These are phyloP conservation scores for Calcarius lapponicus DNA, from an alignment of 2,797 vertebrate species.

Conservation along the genomic window DNA sequence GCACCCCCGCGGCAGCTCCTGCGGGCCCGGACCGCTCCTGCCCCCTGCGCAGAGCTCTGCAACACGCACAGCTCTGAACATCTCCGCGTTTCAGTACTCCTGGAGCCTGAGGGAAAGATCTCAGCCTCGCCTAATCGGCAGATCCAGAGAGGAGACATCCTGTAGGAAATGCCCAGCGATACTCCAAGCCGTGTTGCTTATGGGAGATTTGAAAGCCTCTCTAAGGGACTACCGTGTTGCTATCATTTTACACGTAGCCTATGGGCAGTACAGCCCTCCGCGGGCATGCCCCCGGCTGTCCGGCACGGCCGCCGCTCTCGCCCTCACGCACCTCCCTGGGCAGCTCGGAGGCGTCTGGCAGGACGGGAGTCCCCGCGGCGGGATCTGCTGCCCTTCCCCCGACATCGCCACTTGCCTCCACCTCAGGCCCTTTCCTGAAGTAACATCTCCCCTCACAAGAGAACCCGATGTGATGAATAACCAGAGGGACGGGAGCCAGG, in stretches of 20 bases:
- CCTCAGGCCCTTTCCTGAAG: neutral
- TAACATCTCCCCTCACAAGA: neutral
- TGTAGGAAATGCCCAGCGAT: neutral
- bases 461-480: neutral
- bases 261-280: rapidly evolving
- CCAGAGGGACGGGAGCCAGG: neutral
- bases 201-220: neutral
- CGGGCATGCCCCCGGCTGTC: neutral
- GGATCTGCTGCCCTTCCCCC: neutral
- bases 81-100: rapidly evolving
- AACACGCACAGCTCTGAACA: rapidly evolving
- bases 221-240: neutral
- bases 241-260: neutral
- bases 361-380: neutral
- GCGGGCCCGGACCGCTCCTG: neutral
- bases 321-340: rapidly evolving
- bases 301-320: neutral
- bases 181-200: neutral
- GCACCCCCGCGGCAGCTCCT: neutral
- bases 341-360: neutral
- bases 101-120: neutral
- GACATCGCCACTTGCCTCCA: neutral
- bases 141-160: neutral
- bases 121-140: neutral
- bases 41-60: neutral